Conservation (phyloP, 1,140 invertebrate species). For the Drosophila jambulina region DNA sequence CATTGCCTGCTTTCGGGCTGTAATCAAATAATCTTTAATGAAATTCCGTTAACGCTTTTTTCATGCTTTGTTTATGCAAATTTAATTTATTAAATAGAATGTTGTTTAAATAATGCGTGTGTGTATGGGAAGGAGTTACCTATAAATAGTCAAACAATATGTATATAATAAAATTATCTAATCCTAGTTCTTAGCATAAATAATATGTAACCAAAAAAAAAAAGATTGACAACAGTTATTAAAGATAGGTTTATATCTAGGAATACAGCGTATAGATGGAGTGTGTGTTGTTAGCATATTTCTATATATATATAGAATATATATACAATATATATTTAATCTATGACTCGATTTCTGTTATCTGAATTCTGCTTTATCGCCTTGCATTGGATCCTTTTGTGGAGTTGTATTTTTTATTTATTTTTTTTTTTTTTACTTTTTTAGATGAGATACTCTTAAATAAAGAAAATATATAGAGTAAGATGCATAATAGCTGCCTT, state of each 20-base stretch:
- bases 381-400: constrained; percentile 40
- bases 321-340: constrained; percentile 31
- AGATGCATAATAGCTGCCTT: too few relatives aligned
- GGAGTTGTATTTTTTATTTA: not conserved
- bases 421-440: not conserved
- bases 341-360: constrained; percentile 74
- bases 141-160: constrained; percentile 74
- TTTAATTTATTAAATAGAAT: constrained; percentile 62
- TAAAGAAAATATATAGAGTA: too few relatives aligned
- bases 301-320: not conserved
- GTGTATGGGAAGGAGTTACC: constrained; percentile 20
- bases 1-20: constrained; percentile 71
- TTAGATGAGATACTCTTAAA: constrained; percentile 6
- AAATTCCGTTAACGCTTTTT: constrained; percentile 16
- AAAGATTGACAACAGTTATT: constrained; percentile 22
- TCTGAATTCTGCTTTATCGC: constrained; percentile 23
- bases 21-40: constrained; percentile 3
- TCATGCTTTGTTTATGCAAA: constrained; percentile 32
- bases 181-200: constrained; percentile 29
- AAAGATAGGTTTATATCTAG: constrained; percentile 26
- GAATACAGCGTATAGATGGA: constrained; percentile 29
- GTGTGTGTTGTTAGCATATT: not conserved
- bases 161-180: constrained; percentile 3
- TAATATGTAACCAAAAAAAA: constrained; percentile 27
- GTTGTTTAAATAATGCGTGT: constrained; percentile 60